These are phyloP conservation scores for Catajapyx aquilonaris DNA, from an alignment of 1,140 invertebrate species.

Conservation along the genomic window DNA sequence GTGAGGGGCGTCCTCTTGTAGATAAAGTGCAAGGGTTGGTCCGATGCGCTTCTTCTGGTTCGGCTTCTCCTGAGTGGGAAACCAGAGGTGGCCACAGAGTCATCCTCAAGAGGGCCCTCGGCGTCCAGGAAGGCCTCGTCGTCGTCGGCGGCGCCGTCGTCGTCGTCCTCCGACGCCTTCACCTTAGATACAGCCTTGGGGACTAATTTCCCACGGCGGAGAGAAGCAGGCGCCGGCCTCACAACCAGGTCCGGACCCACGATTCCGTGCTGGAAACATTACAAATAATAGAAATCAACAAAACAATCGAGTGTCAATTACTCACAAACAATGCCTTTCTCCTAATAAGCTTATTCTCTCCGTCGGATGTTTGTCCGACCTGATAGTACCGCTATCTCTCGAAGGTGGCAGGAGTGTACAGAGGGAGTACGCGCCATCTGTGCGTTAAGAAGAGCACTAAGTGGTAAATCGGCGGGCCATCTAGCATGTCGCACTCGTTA, in stretches of 20 bases:
- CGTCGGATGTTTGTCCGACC: too few species aligned
- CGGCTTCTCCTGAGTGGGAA: slow-evolving; percentile 22
- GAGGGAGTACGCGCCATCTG: too few species aligned
- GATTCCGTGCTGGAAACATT: slow-evolving; percentile 51
- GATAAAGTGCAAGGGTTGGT: slow-evolving; percentile 12
- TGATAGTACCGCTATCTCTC: too few species aligned
- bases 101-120: slow-evolving; percentile 23
- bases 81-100: slow-evolving; percentile 28
- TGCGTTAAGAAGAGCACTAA: too few species aligned
- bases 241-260: slow-evolving; percentile 73
- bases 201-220: slow-evolving; percentile 17
- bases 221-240: slow-evolving; percentile 49
- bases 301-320: too few species aligned
- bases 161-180: slow-evolving; percentile 3
- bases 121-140: slow-evolving; percentile 52
- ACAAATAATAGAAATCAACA: too few species aligned
- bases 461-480: too few species aligned
- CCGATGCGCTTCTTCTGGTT: not conserved
- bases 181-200: slow-evolving; percentile 18
- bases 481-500: too few species aligned
- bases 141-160: slow-evolving; percentile 38
- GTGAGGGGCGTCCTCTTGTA: slow-evolving; percentile 12
- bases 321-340: too few species aligned
- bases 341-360: too few species aligned
- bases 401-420: too few species aligned